Evolutionary conservation across 2,888 invertebrate genomes (phyloP).

Genomic region (Lepidochitona cinerea): DNA sequence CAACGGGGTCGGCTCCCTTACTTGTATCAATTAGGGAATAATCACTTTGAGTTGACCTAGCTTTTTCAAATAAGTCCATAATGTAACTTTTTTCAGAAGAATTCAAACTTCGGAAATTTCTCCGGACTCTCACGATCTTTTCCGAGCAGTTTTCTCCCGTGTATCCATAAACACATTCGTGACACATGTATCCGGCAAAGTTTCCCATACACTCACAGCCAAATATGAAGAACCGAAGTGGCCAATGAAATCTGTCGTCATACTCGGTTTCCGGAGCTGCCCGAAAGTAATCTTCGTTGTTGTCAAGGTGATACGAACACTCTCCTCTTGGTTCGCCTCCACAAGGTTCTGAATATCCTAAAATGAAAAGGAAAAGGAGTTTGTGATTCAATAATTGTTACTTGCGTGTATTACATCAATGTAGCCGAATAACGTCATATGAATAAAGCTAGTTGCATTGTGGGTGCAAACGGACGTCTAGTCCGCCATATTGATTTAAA

Average conservation of each 20-base stretch:
- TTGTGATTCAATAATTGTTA: too few relatives aligned
- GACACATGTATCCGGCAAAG: conserved; percentile 6
- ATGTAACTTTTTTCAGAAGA: background rate
- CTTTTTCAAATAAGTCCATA: background rate
- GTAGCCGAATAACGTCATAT: too few relatives aligned
- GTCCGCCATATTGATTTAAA: too few relatives aligned
- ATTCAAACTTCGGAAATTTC: background rate
- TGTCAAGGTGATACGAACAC: background rate
- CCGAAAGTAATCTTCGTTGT: background rate
- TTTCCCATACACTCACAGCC: conserved; percentile 2
- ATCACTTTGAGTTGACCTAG: background rate
- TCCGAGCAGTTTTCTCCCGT: background rate
- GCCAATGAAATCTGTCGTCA: conserved; percentile 6
- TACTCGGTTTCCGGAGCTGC: background rate
- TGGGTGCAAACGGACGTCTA: too few relatives aligned
- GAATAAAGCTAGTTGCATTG: too few relatives aligned
- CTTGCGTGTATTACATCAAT: too few relatives aligned
- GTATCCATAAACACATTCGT: background rate
- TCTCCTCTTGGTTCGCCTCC: background rate
- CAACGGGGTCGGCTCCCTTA: background rate
- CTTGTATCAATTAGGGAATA: background rate
- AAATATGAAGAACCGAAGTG: background rate
- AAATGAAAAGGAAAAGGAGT: background rate
- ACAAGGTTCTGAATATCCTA: background rate
- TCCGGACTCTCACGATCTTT: background rate